A percentile compares a stretch with the other conserved stretches of the same genome.
phyloP scores from a whole-genome alignment of 2,888 invertebrate species.

The Acrocyrtus sp. region DNA sequence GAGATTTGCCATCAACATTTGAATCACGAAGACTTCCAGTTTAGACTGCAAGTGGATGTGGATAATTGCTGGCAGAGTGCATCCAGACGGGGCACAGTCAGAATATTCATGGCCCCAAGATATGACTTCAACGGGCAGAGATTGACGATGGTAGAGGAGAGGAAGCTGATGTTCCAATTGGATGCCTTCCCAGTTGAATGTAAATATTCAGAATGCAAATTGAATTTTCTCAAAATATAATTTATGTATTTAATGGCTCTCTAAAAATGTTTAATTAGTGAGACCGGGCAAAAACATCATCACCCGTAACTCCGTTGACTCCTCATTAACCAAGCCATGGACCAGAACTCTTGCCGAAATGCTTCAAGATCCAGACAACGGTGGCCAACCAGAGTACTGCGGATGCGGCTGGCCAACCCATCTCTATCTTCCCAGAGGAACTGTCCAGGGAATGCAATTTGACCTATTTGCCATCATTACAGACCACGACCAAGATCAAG shows the following conservation, averaged over 20 bases:
- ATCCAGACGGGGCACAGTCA: slow-evolving; percentile 10
- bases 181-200: slow-evolving; percentile 32
- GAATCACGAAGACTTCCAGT: slow-evolving; percentile 46
- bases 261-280: no score
- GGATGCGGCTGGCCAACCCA: slow-evolving; percentile 30
- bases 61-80: neutral
- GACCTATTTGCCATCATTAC: slow-evolving; percentile 27
- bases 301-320: no score
- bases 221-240: neutral
- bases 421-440: slow-evolving; percentile 16
- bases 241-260: no score
- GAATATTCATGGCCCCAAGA: slow-evolving; percentile 38
- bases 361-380: neutral
- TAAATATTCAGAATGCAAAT: slow-evolving; percentile 4
- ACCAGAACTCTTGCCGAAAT: no score
- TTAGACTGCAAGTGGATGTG: slow-evolving; percentile 25
- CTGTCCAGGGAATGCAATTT: slow-evolving; percentile 9
- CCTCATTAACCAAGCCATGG: no score
- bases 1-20: slow-evolving; percentile 43
- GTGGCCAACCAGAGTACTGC: slow-evolving; percentile 11
- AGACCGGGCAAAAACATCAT: slow-evolving; percentile 14
- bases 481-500: slow-evolving; percentile 4
- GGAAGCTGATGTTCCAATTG: slow-evolving; percentile 31
- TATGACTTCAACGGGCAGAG: slow-evolving; percentile 20
- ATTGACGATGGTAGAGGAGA: slow-evolving; percentile 13